Conservation (phyloP, 1,140 invertebrate species). For the Dysdera silvatica region DNA sequence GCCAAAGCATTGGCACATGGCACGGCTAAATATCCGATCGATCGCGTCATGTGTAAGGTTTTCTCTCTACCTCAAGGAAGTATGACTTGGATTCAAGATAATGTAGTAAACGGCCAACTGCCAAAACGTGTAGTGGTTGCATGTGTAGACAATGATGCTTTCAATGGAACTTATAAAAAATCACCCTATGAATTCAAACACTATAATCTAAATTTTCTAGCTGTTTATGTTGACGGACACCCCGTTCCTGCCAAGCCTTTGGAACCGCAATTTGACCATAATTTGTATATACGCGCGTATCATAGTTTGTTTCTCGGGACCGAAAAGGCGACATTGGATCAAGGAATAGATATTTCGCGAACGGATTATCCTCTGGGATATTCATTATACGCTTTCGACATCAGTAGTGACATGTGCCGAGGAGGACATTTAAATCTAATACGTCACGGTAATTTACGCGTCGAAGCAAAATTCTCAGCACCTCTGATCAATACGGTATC, state of each 20-base stretch:
- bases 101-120: slow-evolving; percentile 14
- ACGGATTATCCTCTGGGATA: not conserved
- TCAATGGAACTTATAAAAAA: slow-evolving; percentile 1
- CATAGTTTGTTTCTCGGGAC: not conserved
- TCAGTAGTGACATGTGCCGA: not conserved
- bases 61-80: slow-evolving; percentile 1
- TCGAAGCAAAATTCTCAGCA: not conserved
- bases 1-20: not conserved
- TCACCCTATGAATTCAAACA: slow-evolving; percentile 18
- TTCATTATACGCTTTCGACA: not conserved
- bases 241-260: slow-evolving; percentile 5
- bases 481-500: not conserved
- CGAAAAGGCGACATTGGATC: not conserved
- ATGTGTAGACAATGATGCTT: slow-evolving; percentile 11
- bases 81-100: slow-evolving; percentile 6
- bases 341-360: not conserved
- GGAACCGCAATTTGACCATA: slow-evolving; percentile 2
- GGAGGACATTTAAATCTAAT: not conserved
- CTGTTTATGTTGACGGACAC: slow-evolving; percentile 12
- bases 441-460: not conserved
- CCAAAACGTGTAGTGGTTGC: slow-evolving; percentile 8
- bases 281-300: slow-evolving; percentile 12
- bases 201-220: slow-evolving; percentile 9
- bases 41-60: not conserved
- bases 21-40: not conserved